phyloP scores from a whole-genome alignment of 37 sponge, comb jelly and placozoan genomes.

The Cliona cf. orientalis region DNA sequence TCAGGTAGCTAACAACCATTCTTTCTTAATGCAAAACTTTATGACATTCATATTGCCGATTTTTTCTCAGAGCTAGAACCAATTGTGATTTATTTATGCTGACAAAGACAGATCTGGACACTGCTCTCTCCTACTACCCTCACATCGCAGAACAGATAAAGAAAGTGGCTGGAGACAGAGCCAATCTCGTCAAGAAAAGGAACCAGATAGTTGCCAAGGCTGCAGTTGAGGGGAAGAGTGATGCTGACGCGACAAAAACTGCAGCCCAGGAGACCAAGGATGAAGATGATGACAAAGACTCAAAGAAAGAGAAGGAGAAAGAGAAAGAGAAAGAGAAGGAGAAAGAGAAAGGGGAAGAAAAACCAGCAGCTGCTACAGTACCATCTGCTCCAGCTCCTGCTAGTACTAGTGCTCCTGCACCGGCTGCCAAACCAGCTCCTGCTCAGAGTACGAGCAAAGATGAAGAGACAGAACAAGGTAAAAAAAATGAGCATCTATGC shows the following conservation, averaged over 20 bases:
- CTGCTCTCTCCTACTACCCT: slow-evolving; percentile 65
- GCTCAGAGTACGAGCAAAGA: neutral
- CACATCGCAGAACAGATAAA: slow-evolving; percentile 74
- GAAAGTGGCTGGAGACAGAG: slow-evolving; percentile 60
- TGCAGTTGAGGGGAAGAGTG: slow-evolving; percentile 26
- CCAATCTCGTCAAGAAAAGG: slow-evolving; percentile 55
- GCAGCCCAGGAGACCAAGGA: slow-evolving; percentile 32
- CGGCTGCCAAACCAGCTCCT: no score
- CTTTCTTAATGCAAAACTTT: no score
- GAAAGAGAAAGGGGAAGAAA: slow-evolving; percentile 10
- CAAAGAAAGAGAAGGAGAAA: neutral
- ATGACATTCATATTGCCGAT: no score
- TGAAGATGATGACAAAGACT: neutral
- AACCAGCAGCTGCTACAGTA: neutral
- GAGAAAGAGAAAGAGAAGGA: no score
- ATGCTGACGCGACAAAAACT: slow-evolving; percentile 27
- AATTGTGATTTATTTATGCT: slow-evolving; percentile 82
- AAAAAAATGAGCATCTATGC: neutral
- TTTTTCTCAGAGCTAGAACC: slow-evolving; percentile 67
- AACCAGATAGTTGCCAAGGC: slow-evolving; percentile 44
- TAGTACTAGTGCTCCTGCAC: neutral
- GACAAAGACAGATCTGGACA: slow-evolving; percentile 76
- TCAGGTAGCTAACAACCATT: slow-evolving; percentile 30
- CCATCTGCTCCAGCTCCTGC: neutral
- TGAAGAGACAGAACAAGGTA: neutral